Conservation (phyloP, 2,113 vertebrate species). For the Chlorodrepanis virens region DNA sequence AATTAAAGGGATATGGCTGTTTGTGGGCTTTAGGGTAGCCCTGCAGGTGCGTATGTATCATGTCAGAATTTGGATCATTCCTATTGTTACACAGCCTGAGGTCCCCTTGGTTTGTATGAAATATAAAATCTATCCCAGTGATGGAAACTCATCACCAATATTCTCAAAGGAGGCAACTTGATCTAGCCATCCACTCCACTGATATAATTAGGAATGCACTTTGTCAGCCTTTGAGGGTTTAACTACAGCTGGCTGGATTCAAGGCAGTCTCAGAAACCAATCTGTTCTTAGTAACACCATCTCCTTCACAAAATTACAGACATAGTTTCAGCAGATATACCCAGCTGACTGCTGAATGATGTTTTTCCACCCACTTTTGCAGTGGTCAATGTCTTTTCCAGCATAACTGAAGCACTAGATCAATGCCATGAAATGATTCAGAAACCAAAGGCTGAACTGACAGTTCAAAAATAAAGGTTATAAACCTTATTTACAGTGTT, state of each 20-base stretch:
- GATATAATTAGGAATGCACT: constrained; percentile 54
- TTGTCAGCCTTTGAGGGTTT: constrained; percentile 46
- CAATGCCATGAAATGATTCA: neutral
- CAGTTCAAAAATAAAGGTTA: neutral
- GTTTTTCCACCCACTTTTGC: constrained; percentile 4
- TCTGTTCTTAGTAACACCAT: constrained; percentile 60
- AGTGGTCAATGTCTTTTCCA: constrained; percentile 8
- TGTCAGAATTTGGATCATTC: neutral
- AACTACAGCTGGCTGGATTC: constrained; percentile 53
- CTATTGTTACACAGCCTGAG: neutral
- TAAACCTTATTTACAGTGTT: neutral
- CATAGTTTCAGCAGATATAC: constrained; percentile 37
- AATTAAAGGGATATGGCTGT: neutral
- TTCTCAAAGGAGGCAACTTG: constrained; percentile 36
- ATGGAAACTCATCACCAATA: neutral
- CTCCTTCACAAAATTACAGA: constrained; percentile 48
- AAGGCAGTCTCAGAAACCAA: constrained; percentile 41
- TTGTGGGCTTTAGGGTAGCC: neutral
- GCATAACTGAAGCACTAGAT: neutral
- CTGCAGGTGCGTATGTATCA: neutral
- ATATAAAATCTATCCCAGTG: neutral
- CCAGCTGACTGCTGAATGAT: neutral
- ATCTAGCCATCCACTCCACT: constrained; percentile 24
- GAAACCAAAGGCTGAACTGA: neutral
- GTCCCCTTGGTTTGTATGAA: neutral